Conservation (phyloP, 2,113 vertebrate genomes). For the Chaetops frenatus region DNA sequence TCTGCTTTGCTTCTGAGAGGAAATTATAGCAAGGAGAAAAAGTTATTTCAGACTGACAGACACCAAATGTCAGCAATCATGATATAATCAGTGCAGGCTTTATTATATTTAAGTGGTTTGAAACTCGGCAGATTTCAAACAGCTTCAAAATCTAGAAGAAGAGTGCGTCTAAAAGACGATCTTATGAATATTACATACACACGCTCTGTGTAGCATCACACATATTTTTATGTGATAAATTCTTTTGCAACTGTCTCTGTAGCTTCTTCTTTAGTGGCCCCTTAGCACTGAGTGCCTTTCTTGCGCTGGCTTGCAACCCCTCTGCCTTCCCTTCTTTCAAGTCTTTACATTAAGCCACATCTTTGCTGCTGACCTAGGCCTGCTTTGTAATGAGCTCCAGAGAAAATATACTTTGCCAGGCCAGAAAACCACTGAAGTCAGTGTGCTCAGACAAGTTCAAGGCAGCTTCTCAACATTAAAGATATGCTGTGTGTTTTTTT, state of each 20-base stretch:
- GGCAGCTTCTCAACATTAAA: not conserved
- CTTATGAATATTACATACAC: constrained; percentile 51
- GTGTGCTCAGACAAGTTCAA: not conserved
- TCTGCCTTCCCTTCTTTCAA: not conserved
- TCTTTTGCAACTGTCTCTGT: not conserved
- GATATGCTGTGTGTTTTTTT: accelerated
- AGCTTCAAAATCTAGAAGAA: constrained; percentile 44
- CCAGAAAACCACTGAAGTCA: not conserved
- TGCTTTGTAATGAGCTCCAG: not conserved
- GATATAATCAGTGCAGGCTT: constrained; percentile 57
- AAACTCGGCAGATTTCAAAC: constrained; percentile 55
- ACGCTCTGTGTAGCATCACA: not conserved
- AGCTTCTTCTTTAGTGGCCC: not conserved
- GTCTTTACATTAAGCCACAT: not conserved
- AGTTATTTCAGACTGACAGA: constrained; percentile 46
- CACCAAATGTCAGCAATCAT: constrained; percentile 59
- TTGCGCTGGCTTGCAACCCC: not conserved
- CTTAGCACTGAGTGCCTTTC: not conserved
- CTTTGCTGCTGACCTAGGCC: not conserved
- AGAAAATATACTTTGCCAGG: not conserved
- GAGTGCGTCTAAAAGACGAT: not conserved
- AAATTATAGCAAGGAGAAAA: constrained; percentile 6
- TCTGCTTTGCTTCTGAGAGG: constrained; percentile 5
- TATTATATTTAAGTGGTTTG: constrained; percentile 59
- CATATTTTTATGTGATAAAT: constrained; percentile 1